A percentile compares a stretch with the other conserved stretches of the same genome.
These are phyloP conservation scores for Eulithis testata DNA, from an alignment of 2,888 invertebrate genomes.

Conservation along the genomic window DNA sequence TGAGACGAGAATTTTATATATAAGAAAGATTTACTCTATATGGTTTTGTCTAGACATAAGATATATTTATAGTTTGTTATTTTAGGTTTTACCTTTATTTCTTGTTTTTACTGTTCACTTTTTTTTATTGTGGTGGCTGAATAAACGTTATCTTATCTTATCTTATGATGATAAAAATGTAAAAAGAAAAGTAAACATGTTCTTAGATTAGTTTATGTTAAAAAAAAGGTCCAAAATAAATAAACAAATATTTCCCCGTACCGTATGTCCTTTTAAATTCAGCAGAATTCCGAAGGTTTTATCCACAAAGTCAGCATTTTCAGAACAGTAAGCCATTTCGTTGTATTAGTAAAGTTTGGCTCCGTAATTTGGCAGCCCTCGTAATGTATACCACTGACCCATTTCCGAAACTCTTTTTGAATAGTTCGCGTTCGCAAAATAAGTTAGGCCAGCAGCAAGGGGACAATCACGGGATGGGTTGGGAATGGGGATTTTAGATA, in stretches of 20 bases:
- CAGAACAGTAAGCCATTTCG: constrained; percentile 13
- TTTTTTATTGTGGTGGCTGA: too few relatives aligned
- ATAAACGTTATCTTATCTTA: too few relatives aligned
- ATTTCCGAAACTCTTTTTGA: constrained; percentile 17
- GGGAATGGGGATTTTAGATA: background rate
- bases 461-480: constrained; percentile 1
- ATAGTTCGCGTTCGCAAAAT: constrained; percentile 9
- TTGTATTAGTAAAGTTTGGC: constrained; percentile 20
- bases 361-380: constrained; percentile 18
- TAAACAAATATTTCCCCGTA: background rate
- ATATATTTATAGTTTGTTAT: too few relatives aligned
- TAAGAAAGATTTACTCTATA: too few relatives aligned
- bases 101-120: too few relatives aligned
- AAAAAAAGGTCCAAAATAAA: background rate
- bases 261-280: background rate
- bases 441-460: constrained; percentile 1
- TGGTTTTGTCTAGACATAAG: too few relatives aligned
- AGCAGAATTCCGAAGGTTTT: background rate
- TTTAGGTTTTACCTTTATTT: too few relatives aligned
- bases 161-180: too few relatives aligned
- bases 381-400: constrained; percentile 19
- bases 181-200: too few relatives aligned
- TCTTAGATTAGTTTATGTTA: too few relatives aligned
- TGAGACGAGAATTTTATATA: too few relatives aligned
- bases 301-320: constrained; percentile 4